phyloP scores from a whole-genome alignment of 2,888 invertebrate species.

The Calliopum simillimum region DNA sequence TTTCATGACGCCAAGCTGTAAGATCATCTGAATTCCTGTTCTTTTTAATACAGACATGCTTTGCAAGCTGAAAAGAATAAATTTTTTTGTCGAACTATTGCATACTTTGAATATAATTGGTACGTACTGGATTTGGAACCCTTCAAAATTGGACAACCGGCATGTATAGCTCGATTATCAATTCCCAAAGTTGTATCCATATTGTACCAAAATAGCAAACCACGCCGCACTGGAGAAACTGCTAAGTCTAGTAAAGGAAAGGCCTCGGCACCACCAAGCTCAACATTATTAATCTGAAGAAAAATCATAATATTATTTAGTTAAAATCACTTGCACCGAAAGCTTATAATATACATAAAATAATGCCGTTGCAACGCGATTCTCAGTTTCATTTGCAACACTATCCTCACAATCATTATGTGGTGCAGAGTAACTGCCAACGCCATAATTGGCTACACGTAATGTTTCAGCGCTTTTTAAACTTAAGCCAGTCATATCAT shows the following conservation, averaged over 20 bases:
- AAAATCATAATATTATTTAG: not conserved
- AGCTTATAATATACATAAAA: constrained; percentile 47
- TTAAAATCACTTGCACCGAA: not conserved
- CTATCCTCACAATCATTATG: constrained; percentile 44
- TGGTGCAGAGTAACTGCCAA: constrained; percentile 49
- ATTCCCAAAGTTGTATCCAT: constrained; percentile 89
- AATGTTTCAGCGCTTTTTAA: constrained; percentile 43
- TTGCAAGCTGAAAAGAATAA: constrained; percentile 74
- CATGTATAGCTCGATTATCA: constrained; percentile 88
- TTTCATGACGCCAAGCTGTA: constrained; percentile 67
- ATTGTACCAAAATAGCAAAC: constrained; percentile 94
- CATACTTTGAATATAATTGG: not conserved
- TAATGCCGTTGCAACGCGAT: constrained; percentile 48
- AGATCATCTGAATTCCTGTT: constrained; percentile 80
- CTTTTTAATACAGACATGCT: constrained; percentile 88
- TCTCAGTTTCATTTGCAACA: constrained; percentile 26
- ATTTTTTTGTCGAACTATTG: too few species aligned
- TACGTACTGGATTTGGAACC: constrained; percentile 93
- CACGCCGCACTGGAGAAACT: constrained; percentile 86
- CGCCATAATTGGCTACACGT: constrained; percentile 50
- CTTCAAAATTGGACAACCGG: constrained; percentile 93
- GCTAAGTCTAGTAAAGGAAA: constrained; percentile 87
- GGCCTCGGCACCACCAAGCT: constrained; percentile 93
- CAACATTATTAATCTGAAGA: constrained; percentile 49
- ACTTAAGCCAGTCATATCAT: constrained; percentile 50